Conservation (phyloP, 1,140 invertebrate species). For the Drosophila grimshawi region DNA sequence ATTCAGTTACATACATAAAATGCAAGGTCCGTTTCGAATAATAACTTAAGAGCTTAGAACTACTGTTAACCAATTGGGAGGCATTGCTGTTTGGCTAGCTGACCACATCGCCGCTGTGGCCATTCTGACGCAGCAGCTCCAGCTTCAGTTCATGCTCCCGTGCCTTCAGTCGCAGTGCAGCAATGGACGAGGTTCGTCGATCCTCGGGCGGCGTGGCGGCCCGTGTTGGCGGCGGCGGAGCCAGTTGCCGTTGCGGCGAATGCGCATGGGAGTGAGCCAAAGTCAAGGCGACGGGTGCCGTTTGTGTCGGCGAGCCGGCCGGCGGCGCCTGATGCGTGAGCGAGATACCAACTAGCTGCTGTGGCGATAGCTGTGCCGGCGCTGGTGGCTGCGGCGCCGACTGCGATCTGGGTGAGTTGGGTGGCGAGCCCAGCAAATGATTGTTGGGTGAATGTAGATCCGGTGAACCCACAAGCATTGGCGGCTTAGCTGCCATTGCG, state of each 20-base stretch:
- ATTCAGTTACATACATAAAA: conserved; percentile 47
- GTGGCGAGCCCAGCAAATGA: conserved; percentile 85
- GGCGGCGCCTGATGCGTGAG: conserved; percentile 66
- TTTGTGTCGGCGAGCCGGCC: conserved; percentile 62
- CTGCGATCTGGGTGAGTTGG: conserved; percentile 86
- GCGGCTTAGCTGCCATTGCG: conserved; percentile 68
- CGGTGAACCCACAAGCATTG: conserved; percentile 81
- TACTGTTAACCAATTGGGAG: conserved; percentile 8
- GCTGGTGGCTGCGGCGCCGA: conserved; percentile 39
- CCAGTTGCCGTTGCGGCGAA: conserved; percentile 61
- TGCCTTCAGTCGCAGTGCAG: conserved; percentile 94
- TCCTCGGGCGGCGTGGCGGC: conserved; percentile 88
- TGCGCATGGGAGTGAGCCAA: conserved; percentile 42
- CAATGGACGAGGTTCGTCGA: conserved; percentile 94
- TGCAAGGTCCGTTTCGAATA: conserved; percentile 33
- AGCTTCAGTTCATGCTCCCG: conserved; percentile 95
- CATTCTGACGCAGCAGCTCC: conserved; percentile 92
- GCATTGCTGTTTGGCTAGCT: conserved; percentile 84
- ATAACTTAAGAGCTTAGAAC: conserved; percentile 40
- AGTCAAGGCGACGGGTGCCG: conserved; percentile 65
- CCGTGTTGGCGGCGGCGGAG: conserved; percentile 70
- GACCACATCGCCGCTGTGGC: conserved; percentile 89
- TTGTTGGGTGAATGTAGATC: conserved; percentile 81
- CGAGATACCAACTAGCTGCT: conserved; percentile 69
- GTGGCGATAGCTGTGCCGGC: conserved; percentile 59